Base-by-base conservation (phyloP, 2,888 invertebrate species). In the Nyleta sp. region DNA sequence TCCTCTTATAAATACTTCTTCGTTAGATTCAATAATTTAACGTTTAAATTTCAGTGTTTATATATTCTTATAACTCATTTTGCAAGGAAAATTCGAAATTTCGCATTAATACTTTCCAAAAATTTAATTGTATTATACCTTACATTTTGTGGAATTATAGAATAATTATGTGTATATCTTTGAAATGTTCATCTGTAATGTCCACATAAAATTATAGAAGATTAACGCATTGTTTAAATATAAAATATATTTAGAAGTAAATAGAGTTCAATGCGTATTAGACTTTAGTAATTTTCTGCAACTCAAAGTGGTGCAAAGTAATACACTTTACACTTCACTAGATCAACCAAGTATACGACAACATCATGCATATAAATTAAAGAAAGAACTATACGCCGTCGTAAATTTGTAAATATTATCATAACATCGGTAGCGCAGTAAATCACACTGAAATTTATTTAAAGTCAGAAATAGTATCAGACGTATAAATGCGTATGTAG, bases 381-480 rank as follows among this genome's bases (percentile, higher is more conserved):
- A 46, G 24, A 17, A 15, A 24, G 62, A 50, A 50, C 13, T 50
- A 64, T 48, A 64, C 13, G 38, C 20, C 31, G 33, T 40, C 28
- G 33, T 53, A 52, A 65, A 42, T 53, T 65, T 53, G 33, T 64
- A 50, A 50, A 50, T 50, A 62, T 60, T 64, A 64, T 64, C 42
- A 33, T 53, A 65, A 65, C 20, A 44, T 52, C 17, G 15, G 10
- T 40, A 24, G 28, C 7, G 15, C 22, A 2, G 13, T 65, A 65
- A 53, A 53, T 65, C 52, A 40, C 5, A 13, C 3, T 50, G 13
- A 50, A 40, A 52, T 40, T 24, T 50, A 64, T 64, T 38, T 40
- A 50, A 28, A 52, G 24, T 3, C 46, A 24, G 17, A 42, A 59
- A 31, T 44, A 59, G 31, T 44, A 31, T 31, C 17, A 24, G 20